Evolutionary conservation across 1,140 invertebrate species (phyloP), one percentile per base, ranked within the genome.

Genomic region (Steinernema khuongi): DNA sequence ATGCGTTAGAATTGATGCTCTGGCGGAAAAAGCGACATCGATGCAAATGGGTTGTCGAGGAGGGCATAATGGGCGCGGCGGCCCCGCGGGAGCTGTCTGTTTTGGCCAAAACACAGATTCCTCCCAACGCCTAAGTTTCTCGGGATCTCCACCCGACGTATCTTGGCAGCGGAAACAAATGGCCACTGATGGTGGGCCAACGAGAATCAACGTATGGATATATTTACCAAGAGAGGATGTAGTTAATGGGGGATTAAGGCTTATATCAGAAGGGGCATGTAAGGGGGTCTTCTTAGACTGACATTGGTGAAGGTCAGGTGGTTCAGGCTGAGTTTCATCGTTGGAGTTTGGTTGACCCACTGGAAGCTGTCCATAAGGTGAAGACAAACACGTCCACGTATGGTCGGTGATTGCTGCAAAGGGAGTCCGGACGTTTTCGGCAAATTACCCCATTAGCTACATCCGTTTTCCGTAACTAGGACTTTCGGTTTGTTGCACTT

Each of bases 331-430:
- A 80, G 77, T 26, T 44, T 70, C 17, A 72, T 28, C 31, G 75
- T 79, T n/a, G n/a, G n/a, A 75, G 84, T 87, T 14, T 86, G 87
- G 33, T 77, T 81, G 0, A 84, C 83, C 91, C 91, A 93, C 85
- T 93, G 91, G 82, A 92, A 92, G 84, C 91, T 92, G 75, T 93
- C 92, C 76, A 92, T 86, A 0, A 93, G 82, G 90, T 89, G 79
- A 92, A 93, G 0, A 88, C 90, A n/a, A 86, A 83, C 0, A 93
- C 88, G 43, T 90, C 88, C 89, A 90, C 0, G 88, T 87, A 77
- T 91, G 89, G 17, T 89, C 86, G 1, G 19, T 31, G 43, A 73
- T 18, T 1, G 33, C 68, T 28, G 29, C 60, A 43, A 75, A 17
- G 22, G 18, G 7, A 31, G 4, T n/a, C 44, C 30, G 29, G 28